Base-by-base conservation (phyloP, 2,797 vertebrate species). In the Sciurus vulgaris region DNA sequence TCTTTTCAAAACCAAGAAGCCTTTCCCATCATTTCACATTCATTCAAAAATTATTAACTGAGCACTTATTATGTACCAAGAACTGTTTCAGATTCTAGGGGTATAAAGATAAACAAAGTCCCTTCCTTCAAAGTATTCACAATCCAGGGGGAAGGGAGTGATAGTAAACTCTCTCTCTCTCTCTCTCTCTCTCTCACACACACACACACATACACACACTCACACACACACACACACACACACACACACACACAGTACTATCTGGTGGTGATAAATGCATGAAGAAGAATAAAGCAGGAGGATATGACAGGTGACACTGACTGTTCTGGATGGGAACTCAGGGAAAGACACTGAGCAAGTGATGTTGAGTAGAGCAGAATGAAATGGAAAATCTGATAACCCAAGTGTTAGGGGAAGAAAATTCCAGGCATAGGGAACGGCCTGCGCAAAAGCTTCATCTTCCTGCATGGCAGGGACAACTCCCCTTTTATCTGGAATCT, bases 1-100 rank as follows among this genome's bases (percentile, higher is more conserved):
- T 81, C 78, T 74, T 56, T 85, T 77, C 33, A 51, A 95, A 95
- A n/a, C 24, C 38, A 76, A 65, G 51, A 79, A 54, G 44, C 44
- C 86, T 77, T 72, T 81, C 22, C 78, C 86, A 41, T 33, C 18
- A 56, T 5, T 18, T 24, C 22, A 0, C 22, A 47, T 41, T 84
- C 30, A 41, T 20, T 56, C 35, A 63, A 26, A 12, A n/a, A 3
- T 76, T 70, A 49, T 28, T 41, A 70, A 59, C 35, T 28, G 73
- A 86, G 44, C 83, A 69, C 51, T 86, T 84, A 33, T 1, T 79
- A 44, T 15, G 56, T 67, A 30, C n/a, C 12, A 70, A 67, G 69
- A 91, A 83, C 49, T 41, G 18, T 41, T 51, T 77, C 10, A 44
- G n/a, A 11, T 2, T 10, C 67, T 59, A 41, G 5, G 35, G 59